Evolutionary conservation across 1,140 invertebrate genomes (phyloP), one percentile per base, ranked within the genome.

Genomic region (Copidosoma floridanum): DNA sequence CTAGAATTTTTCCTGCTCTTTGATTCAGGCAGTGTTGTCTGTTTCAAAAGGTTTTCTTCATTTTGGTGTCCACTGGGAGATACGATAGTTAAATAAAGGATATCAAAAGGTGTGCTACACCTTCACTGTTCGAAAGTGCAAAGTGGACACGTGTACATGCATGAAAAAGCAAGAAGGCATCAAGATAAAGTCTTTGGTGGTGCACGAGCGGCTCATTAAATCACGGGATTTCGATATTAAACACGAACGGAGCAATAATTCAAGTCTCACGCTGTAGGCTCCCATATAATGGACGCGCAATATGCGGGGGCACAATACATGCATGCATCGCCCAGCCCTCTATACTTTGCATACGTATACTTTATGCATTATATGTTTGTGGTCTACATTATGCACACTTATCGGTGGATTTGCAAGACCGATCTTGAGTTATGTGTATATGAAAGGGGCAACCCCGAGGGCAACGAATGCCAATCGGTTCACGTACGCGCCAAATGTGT

Each of bases 331-430:
- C 65, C 64, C 62, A 63, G 63, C 65, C 65, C 65, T 65, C 66
- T n/a, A n/a, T n/a, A n/a, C n/a, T n/a, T n/a, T n/a, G n/a, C n/a
- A n/a, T n/a, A n/a, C n/a, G n/a, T n/a, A 65, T 65, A 68, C 65
- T 61, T 65, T 60, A 65, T 67, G 57, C 62, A 60, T 5, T 37
- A n/a, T 35, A 18, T 50, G 12, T 24, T 5, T 16, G 5, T 60
- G 62, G n/a, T n/a, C n/a, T n/a, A n/a, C n/a, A n/a, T n/a, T n/a
- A n/a, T n/a, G n/a, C n/a, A n/a, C n/a, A n/a, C n/a, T n/a, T 48
- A 54, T 63, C 62, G 63, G 3, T 59, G 68, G 63, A n/a, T n/a
- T n/a, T n/a, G 60, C 61, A 65, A 68, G 66, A 65, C 57, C 29
- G 40, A 57, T 43, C 38, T 37, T 8, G 20, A 29, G 20, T 48